A percentile compares a stretch with the other conserved stretches of the same genome.
These are phyloP conservation scores for Colletes collaris DNA, from an alignment of 2,888 invertebrate species.

Conservation along the genomic window DNA sequence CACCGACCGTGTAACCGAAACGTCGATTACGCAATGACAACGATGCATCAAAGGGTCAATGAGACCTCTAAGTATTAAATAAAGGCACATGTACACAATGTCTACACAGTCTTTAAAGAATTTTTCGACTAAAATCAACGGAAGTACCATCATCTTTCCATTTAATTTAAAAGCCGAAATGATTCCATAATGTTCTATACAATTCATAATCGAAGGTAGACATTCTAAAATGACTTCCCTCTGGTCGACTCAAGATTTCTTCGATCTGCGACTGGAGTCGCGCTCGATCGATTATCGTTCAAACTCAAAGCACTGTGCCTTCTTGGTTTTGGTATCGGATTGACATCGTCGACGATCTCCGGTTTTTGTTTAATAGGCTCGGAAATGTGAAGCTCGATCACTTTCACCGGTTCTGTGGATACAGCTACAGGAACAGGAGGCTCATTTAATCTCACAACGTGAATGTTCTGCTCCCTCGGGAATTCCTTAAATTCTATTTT, in stretches of 20 bases:
- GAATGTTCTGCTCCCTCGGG: slow-evolving; percentile 76
- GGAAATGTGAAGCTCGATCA: slow-evolving; percentile 85
- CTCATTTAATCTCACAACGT: slow-evolving; percentile 75
- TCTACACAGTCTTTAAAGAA: slow-evolving; percentile 47
- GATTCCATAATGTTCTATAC: slow-evolving; percentile 30
- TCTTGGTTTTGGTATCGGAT: slow-evolving; percentile 86
- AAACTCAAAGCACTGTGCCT: slow-evolving; percentile 80
- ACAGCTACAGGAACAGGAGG: slow-evolving; percentile 65
- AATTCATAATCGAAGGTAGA: background rate
- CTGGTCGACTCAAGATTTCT: slow-evolving; percentile 44
- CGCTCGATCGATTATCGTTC: slow-evolving; percentile 28
- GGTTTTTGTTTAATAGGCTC: slow-evolving; percentile 83
- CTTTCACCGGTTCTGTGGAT: slow-evolving; percentile 74
- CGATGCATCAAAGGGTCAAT: slow-evolving; percentile 23
- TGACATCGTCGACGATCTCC: slow-evolving; percentile 69
- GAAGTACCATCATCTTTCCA: slow-evolving; percentile 1
- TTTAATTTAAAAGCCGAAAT: slow-evolving; percentile 44
- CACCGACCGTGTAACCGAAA: background rate
- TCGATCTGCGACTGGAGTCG: slow-evolving; percentile 11
- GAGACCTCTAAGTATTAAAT: slow-evolving; percentile 22
- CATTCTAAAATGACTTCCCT: slow-evolving; percentile 69
- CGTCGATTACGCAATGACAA: background rate
- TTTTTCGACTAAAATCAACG: slow-evolving; percentile 14
- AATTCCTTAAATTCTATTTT: slow-evolving; percentile 76
- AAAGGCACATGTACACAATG: slow-evolving; percentile 51